Evolutionary conservation across 2,113 vertebrate species (phyloP), one percentile per base, ranked within the genome.

Genomic region (Nyctereutes procyonoides): DNA sequence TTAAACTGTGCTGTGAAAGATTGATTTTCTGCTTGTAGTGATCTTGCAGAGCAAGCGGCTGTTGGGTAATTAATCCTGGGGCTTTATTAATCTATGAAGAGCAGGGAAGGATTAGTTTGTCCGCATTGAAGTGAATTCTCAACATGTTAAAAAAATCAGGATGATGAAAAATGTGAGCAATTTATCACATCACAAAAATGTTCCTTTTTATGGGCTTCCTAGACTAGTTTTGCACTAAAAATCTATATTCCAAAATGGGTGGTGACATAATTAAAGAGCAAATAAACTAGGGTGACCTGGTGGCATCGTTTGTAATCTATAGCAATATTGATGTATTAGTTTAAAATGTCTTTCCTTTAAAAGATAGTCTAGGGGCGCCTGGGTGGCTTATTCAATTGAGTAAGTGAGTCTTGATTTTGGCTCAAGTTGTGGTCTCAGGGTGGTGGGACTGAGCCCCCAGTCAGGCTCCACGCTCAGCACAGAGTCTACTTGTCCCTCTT

Each of bases 61-160:
- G 63, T 95, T 93, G 92, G 69, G 67, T 98, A 98, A 98, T 98
- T 98, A 98, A 96, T 92, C 24, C 94, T 96, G 83, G 93, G 87
- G 93, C 94, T 94, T 98, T 96, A 95, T 92, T 97, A 94, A 98
- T 98, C 98, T 97, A 96, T 98, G 92, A 96, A 96, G 97, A 92
- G 67, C 85, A 96, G 97, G 92, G 51, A 97, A 97, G 38, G 48
- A 74, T 94, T 95, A 93, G 76, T 83, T 96, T 95, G 67, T 87
- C 62, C 73, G 77, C 85, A 94, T 85, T 96, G 65, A 88, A 96
- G 95, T 88, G 95, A 77, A 93, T 83, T 71, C 79, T 82, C 63
- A 80, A 97, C 83, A 83, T 94, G 90, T 94, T 94, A 65, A 93
- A 97, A 95, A 97, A 97, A 97, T 96, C 13, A 94, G 98, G 88